Base-by-base conservation (phyloP, 2,113 vertebrate species). In the Dipodomys stephensi region DNA sequence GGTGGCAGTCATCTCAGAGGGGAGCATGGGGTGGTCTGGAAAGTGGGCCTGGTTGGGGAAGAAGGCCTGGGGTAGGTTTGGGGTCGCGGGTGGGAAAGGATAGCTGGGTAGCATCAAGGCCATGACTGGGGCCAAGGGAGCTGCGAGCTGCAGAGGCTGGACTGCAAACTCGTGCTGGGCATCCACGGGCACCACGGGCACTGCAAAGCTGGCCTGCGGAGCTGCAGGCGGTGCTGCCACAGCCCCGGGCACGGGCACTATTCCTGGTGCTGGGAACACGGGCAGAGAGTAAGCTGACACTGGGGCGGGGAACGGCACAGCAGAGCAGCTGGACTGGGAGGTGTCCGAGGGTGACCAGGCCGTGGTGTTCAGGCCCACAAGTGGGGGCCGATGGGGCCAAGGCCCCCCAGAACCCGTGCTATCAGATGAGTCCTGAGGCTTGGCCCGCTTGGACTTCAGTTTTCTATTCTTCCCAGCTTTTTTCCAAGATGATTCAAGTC, bases 261-360 rank as follows among this genome's bases (percentile, higher is more conserved):
- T 71, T 49, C 82, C 86, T 0, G 94, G 85, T 57, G 98, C 93
- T 6, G 98, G 97, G 79, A 98, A 99, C 95, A 99, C 94, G 0
- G 98, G 98, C 60, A 99, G 97, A 0, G 98, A 97, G 93, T 99
- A 99, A 0, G 98, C 97, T 64, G 99, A 98, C 97, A 99, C 96
- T 30, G 99, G 96, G 1, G 98, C 28, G 1, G 99, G 98, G 96
- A 99, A 99, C 44, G 99, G 98, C 76, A 98, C 64, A 0, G 98
- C 98, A 0, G 99, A 98, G 77, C 98, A 99, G 86, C 99, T 98
- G 0, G 98, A 98, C 96, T 98, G 98, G 1, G 99, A 99, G 0
- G 98, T 97, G 88, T 99, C 98, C 0, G 99, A 99, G 0, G 98
- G 98, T 0, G 99, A 99, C 99, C 99, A 99, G 2, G 99, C 99